phyloP scores from a whole-genome alignment of 1,140 invertebrate genomes.

The honey bee (Apis mellifera) region DNA sequence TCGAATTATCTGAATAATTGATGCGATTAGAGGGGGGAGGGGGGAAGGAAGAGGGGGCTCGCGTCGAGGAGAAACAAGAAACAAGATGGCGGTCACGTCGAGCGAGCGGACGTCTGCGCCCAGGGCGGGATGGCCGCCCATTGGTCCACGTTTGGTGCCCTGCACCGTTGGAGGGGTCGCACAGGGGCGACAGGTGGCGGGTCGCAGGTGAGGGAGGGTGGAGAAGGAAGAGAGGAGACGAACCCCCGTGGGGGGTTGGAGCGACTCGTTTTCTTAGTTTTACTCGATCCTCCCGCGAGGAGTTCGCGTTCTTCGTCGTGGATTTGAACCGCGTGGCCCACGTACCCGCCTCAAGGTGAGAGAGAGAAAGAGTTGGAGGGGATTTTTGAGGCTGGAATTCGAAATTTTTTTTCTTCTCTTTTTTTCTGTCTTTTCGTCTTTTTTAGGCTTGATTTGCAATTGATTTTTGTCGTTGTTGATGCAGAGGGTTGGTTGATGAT shows the following conservation, averaged over 20 bases:
- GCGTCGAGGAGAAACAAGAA: conserved; percentile 37
- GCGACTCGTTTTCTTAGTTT: conserved; percentile 31
- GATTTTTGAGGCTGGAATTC: not conserved
- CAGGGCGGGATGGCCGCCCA: conserved; percentile 60
- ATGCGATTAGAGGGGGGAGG: conserved; percentile 58
- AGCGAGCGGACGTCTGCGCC: conserved; percentile 63
- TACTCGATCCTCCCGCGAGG: conserved; percentile 26
- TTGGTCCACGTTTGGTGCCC: conserved; percentile 77
- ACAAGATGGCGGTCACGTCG: conserved; percentile 50
- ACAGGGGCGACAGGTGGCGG: conserved; percentile 21
- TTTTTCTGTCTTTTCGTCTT: too few species aligned
- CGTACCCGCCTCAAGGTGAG: conserved; percentile 31
- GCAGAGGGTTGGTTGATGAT: too few species aligned
- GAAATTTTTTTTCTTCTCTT: not conserved
- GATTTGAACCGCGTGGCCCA: not conserved
- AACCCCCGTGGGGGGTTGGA: not conserved
- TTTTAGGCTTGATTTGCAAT: too few species aligned
- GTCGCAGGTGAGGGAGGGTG: conserved; percentile 1
- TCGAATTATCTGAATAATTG: conserved; percentile 60
- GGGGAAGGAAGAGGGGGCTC: conserved; percentile 26
- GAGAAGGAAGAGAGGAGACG: conserved; percentile 1
- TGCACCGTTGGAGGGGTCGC: conserved; percentile 24
- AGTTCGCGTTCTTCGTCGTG: conserved; percentile 13
- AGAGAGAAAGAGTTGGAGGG: not conserved
- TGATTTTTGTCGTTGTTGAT: too few species aligned